Conservation (phyloP, 1,140 invertebrate species). For the Zaprionus tsacasi region DNA sequence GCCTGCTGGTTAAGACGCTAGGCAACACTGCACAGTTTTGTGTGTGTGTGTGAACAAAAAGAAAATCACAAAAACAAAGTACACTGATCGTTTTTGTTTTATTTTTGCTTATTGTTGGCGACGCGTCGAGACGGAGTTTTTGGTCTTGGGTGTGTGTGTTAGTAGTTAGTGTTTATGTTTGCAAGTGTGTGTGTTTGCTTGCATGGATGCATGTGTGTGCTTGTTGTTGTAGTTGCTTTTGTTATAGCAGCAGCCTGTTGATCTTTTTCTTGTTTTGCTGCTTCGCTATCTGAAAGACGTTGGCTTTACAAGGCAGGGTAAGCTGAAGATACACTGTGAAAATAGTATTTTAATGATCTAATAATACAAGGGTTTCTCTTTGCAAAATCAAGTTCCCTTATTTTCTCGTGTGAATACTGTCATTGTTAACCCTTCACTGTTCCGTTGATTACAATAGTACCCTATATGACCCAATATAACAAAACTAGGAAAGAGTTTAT, state of each 20-base stretch:
- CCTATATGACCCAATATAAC: too few species aligned
- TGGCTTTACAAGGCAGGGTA: slow-evolving; percentile 12
- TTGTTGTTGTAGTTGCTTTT: slow-evolving; percentile 22
- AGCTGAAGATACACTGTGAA: slow-evolving; percentile 21
- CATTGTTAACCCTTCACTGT: too few species aligned
- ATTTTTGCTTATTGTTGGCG: slow-evolving; percentile 29
- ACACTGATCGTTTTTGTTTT: slow-evolving; percentile 19
- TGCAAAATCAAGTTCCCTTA: too few species aligned
- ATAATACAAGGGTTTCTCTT: too few species aligned
- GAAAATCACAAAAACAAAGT: slow-evolving; percentile 48
- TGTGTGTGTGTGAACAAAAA: slow-evolving; percentile 18
- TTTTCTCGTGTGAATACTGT: too few species aligned
- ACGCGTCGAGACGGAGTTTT: slow-evolving; percentile 18
- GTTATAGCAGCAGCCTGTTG: slow-evolving; percentile 55
- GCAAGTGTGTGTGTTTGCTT: not conserved
- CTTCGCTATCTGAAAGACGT: slow-evolving; percentile 37
- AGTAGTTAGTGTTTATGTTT: not conserved
- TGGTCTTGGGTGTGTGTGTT: slow-evolving; percentile 10
- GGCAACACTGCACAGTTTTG: not conserved
- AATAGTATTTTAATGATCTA: not conserved
- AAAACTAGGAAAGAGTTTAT: too few species aligned
- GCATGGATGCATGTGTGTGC: not conserved
- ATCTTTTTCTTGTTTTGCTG: slow-evolving; percentile 57
- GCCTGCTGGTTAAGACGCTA: slow-evolving; percentile 44
- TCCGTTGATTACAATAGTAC: too few species aligned